These are phyloP conservation scores for Orthosia incerta DNA, from an alignment of 2,888 invertebrate species.

Conservation along the genomic window DNA sequence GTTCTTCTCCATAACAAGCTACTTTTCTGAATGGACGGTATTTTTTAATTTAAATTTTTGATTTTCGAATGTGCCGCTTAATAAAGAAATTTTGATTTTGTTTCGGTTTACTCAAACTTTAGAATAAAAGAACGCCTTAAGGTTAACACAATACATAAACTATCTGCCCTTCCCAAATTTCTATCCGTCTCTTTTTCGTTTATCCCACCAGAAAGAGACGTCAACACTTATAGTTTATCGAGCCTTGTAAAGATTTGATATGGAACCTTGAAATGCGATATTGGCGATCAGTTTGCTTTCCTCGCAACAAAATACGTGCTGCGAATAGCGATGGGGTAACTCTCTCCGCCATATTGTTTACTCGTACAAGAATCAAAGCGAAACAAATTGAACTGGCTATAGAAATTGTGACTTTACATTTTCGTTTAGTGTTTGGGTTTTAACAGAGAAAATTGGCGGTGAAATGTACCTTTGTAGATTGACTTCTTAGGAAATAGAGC, in stretches of 20 bases:
- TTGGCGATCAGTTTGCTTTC: conserved; percentile 58
- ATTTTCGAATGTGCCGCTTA: no score
- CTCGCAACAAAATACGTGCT: conserved; percentile 56
- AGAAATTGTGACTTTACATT: conserved; percentile 31
- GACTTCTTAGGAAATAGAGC: background rate
- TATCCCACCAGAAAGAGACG: background rate
- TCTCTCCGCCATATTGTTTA: conserved; percentile 56
- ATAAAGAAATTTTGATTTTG: no score
- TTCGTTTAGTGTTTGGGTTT: conserved; percentile 26
- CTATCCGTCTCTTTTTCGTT: background rate
- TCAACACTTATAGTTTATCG: conserved; percentile 3
- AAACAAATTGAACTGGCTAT: conserved; percentile 39
- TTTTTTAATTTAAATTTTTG: no score
- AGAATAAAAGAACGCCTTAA: background rate
- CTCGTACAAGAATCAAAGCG: conserved; percentile 39
- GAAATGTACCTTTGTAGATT: conserved; percentile 5
- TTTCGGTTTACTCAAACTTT: no score
- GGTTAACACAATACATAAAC: background rate
- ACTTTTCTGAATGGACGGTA: no score
- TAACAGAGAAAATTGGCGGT: background rate
- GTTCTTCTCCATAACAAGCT: no score
- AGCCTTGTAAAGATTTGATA: conserved; percentile 55
- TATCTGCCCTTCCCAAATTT: background rate
- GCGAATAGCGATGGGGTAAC: conserved; percentile 51
- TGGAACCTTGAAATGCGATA: conserved; percentile 58